phyloP scores from a whole-genome alignment of 2,113 vertebrate genomes.

The Chamaea fasciata region DNA sequence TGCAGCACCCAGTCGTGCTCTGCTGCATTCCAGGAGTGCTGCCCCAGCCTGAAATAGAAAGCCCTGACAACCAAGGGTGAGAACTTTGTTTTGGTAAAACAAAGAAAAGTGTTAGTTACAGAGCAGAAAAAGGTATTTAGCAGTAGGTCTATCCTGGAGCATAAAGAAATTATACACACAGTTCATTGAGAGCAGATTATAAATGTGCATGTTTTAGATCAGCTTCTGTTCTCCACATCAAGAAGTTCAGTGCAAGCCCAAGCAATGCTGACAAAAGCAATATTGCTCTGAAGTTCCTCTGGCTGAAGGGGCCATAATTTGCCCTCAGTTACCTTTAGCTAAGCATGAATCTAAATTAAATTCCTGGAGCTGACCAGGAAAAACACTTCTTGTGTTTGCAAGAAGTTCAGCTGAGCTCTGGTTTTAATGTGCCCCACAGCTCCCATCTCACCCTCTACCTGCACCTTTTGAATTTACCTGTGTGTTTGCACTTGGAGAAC shows the following conservation, averaged over 20 bases:
- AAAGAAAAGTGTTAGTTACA: not conserved
- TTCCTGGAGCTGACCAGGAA: not conserved
- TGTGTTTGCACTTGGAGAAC: not conserved
- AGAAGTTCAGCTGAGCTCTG: not conserved
- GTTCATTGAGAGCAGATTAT: not conserved
- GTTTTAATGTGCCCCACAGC: not conserved
- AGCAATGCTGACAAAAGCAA: not conserved
- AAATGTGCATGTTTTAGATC: not conserved
- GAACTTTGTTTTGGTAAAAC: slow-evolving; percentile 13
- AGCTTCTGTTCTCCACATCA: not conserved
- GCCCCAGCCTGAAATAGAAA: not conserved
- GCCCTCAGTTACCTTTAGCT: not conserved
- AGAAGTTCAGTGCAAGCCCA: not conserved
- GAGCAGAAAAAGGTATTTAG: not conserved
- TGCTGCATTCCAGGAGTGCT: slow-evolving; percentile 25
- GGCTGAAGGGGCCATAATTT: not conserved
- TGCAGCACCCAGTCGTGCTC: not conserved
- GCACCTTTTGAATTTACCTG: not conserved
- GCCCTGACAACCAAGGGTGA: not conserved
- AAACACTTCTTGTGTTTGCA: not conserved
- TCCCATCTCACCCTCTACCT: not conserved
- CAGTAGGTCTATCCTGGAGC: not conserved
- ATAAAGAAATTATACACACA: not conserved
- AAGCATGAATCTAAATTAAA: not conserved
- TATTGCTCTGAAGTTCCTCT: not conserved